Evolutionary conservation across 2,797 vertebrate species (phyloP).

Genomic region (Catamblyrhynchus diadema): DNA sequence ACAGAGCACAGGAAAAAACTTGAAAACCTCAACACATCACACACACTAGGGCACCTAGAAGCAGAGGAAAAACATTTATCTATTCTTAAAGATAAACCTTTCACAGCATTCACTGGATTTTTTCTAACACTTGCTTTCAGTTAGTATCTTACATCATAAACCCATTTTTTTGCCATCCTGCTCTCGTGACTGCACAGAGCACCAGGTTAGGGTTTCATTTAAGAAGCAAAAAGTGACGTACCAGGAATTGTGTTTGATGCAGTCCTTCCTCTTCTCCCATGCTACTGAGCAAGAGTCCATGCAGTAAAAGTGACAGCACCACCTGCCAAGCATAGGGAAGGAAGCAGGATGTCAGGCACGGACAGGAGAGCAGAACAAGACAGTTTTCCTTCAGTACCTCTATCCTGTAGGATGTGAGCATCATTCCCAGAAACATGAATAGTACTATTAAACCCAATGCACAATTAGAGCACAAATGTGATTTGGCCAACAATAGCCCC

Average conservation of each 20-base stretch:
- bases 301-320: slow-evolving; percentile 60
- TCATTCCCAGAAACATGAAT: neutral
- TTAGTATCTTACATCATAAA: neutral
- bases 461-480: neutral
- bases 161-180: neutral
- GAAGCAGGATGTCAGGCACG: slow-evolving; percentile 11
- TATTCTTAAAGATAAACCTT: neutral
- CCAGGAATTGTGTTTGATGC: slow-evolving; percentile 64
- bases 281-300: slow-evolving; percentile 72
- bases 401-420: neutral
- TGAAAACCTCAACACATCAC: neutral
- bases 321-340: slow-evolving; percentile 53
- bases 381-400: neutral
- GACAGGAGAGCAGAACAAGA: neutral
- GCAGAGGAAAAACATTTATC: neutral
- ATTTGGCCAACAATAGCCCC: neutral
- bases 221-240: slow-evolving; percentile 17
- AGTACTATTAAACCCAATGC: neutral
- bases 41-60: neutral
- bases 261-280: slow-evolving; percentile 73
- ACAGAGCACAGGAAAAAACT: neutral
- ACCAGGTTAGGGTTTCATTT: neutral
- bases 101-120: neutral
- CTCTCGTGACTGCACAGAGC: neutral
- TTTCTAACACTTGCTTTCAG: neutral